Base-by-base conservation (phyloP, 2,113 vertebrate genomes). In the Corythornis madagascariensis region DNA sequence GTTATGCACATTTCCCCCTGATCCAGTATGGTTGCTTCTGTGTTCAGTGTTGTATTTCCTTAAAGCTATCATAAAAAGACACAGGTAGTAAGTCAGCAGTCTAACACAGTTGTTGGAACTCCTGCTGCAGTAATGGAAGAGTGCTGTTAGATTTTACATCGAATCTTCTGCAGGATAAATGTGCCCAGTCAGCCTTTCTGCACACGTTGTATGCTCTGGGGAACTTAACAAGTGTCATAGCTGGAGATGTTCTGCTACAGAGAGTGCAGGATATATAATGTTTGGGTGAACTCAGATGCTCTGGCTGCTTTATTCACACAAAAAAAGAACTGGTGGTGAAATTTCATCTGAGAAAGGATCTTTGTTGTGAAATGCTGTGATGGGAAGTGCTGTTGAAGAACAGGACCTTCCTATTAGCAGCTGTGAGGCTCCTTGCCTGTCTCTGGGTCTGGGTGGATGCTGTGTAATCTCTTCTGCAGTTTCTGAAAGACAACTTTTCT, bases 351-450 rank as follows among this genome's bases (percentile, higher is more conserved):
- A 63, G 55, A 77, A 57, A 56, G 21, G 31, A 70, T 90, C 56
- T 91, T 91, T 73, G 59, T 92, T 93, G 33, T 90, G 88, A 94
- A 88, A 88, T 67, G 71, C 57, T 60, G 25, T 1, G 1, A 35
- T 79, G 63, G 57, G n/a, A 84, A 64, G 84, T 65, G 53, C 72
- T 63, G 64, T 77, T 92, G 75, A 90, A 88, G 86, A 88, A 76
- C 4, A 2, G 55, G 72, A 88, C 83, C 92, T 94, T 94, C 66
- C 56, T 90, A 76, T 76, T 94, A 55, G 64, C 69, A 82, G 52
- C 72, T 60, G 40, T 21, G 64, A 70, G 70, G 55, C 65, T 88
- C 60, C 38, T 61, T 80, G 72, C 47, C n/a, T 20, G 5, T 67
- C 70, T 83, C 45, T 90, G 65, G 13, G 71, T 86, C 65, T 78